Percentiles rank a stretch among this genome's conserved stretches.
Conservation (phyloP, 2,113 vertebrate genomes). For the Peucedramus taeniatus region DNA sequence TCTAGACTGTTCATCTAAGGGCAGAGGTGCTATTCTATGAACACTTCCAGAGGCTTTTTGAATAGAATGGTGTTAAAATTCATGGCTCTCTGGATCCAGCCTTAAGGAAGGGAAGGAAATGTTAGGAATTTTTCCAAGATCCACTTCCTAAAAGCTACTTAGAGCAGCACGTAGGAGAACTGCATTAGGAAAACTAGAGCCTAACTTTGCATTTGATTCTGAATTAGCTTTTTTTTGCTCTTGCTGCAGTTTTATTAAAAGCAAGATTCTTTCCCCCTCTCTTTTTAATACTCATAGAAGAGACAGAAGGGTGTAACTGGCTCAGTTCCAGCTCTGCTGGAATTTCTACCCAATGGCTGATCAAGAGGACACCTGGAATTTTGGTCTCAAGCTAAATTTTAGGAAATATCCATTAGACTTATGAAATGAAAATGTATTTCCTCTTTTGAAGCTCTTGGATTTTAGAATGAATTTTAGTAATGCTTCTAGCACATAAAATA, state of each 20-base stretch:
- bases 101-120: not conserved
- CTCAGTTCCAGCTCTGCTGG: not conserved
- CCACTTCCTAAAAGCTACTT: not conserved
- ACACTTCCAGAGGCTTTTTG: not conserved
- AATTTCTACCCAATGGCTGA: not conserved
- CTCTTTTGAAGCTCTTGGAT: not conserved
- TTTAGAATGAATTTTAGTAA: not conserved
- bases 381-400: not conserved
- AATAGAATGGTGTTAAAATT: not conserved
- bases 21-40: not conserved
- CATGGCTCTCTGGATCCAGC: not conserved
- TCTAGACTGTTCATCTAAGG: not conserved
- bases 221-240: not conserved
- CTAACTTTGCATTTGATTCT: not conserved
- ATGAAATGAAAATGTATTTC: not conserved
- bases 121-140: not conserved
- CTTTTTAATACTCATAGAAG: not conserved
- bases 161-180: not conserved
- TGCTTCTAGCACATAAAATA: not conserved
- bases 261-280: not conserved
- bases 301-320: not conserved
- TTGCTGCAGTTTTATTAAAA: not conserved
- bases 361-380: not conserved
- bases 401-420: not conserved
- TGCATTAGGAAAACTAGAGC: not conserved